Conservation (phyloP, 2,888 invertebrate species). For the Polydrusus pterygomalis region DNA sequence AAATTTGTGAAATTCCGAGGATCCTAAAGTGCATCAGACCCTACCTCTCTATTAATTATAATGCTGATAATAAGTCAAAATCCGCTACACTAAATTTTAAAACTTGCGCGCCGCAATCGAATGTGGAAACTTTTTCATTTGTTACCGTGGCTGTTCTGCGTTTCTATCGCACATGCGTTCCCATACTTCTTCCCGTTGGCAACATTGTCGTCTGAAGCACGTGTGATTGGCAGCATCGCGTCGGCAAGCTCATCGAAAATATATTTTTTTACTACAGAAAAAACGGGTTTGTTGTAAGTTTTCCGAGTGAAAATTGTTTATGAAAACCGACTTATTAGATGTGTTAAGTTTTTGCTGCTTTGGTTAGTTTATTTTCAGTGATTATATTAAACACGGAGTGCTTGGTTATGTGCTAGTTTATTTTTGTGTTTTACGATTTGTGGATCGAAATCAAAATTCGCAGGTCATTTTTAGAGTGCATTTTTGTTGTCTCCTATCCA, state of each 20-base stretch:
- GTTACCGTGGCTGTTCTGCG: slow-evolving; percentile 27
- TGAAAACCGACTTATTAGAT: background rate
- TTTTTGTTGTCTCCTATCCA: slow-evolving; percentile 25
- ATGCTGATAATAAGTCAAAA: no score
- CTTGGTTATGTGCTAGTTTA: slow-evolving; percentile 52
- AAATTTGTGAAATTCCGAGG: no score
- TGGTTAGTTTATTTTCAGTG: slow-evolving; percentile 14
- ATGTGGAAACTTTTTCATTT: slow-evolving; percentile 38
- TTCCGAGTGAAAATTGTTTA: slow-evolving; percentile 22
- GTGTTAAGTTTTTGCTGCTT: slow-evolving; percentile 9
- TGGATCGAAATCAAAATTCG: slow-evolving; percentile 27
- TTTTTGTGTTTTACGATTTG: slow-evolving; percentile 32
- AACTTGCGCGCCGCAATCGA: slow-evolving; percentile 36
- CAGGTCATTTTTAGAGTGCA: slow-evolving; percentile 39
- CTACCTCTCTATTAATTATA: no score
- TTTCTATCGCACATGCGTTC: slow-evolving; percentile 34
- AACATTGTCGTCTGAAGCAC: slow-evolving; percentile 69
- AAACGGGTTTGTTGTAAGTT: slow-evolving; percentile 52
- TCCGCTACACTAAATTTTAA: slow-evolving; percentile 24
- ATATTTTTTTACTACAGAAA: slow-evolving; percentile 35
- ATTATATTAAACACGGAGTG: slow-evolving; percentile 18
- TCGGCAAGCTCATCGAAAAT: slow-evolving; percentile 53
- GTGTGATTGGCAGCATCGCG: slow-evolving; percentile 65
- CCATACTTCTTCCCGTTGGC: slow-evolving; percentile 62
- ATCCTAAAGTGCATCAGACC: no score